phyloP scores from a whole-genome alignment of 2,113 vertebrate species.

The Gyps fulvus region DNA sequence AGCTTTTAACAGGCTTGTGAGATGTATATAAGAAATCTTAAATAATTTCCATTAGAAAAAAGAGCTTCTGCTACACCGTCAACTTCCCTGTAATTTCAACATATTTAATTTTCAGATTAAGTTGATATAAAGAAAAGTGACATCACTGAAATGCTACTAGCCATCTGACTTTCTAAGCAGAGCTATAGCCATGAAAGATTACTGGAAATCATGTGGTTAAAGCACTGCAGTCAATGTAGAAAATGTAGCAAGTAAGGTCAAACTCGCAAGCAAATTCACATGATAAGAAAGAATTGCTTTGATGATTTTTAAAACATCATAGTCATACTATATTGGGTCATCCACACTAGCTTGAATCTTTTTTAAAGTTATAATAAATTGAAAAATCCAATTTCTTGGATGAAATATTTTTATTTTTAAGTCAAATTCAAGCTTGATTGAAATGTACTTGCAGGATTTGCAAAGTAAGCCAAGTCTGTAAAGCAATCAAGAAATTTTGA shows the following conservation, averaged over 20 bases:
- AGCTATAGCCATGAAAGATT: not conserved
- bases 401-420: constrained; percentile 67
- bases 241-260: constrained; percentile 38
- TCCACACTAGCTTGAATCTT: constrained; percentile 37
- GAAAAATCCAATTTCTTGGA: constrained; percentile 66
- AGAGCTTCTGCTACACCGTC: not conserved
- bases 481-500: constrained; percentile 45
- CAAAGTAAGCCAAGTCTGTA: constrained; percentile 46
- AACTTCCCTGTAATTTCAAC: not conserved
- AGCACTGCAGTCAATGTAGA: not conserved
- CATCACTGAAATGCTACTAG: not conserved
- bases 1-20: not conserved
- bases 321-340: constrained; percentile 32
- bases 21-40: not conserved
- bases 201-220: constrained; percentile 13
- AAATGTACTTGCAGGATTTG: constrained; percentile 49
- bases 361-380: constrained; percentile 48
- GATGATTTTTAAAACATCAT: constrained; percentile 39
- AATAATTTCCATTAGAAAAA: not conserved
- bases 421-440: constrained; percentile 58
- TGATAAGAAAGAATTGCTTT: constrained; percentile 38
- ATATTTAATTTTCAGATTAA: not conserved
- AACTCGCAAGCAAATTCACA: constrained; percentile 41
- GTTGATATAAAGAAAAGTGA: not conserved
- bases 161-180: not conserved